These are phyloP conservation scores for Pharmacophagus antenor DNA, from an alignment of 2,888 invertebrate species.

Conservation along the genomic window DNA sequence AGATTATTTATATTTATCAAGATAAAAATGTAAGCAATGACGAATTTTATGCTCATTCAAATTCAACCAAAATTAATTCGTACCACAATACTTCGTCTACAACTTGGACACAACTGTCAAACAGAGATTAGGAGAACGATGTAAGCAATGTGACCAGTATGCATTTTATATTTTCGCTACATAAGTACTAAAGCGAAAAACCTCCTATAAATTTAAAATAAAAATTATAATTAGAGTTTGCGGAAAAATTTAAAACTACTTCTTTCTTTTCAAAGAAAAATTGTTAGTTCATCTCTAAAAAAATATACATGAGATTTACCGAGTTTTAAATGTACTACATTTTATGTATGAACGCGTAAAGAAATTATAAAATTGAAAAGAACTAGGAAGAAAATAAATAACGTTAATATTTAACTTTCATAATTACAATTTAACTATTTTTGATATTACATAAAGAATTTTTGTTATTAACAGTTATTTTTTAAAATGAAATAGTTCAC, in stretches of 20 bases:
- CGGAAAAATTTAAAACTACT: not conserved
- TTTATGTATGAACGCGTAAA: too few relatives aligned
- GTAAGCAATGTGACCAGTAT: conserved; percentile 15
- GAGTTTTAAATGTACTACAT: too few relatives aligned
- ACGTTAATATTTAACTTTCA: too few relatives aligned
- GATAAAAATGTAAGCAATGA: conserved; percentile 31
- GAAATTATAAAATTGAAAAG: too few relatives aligned
- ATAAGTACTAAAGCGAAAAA: not conserved
- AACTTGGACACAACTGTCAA: conserved; percentile 31
- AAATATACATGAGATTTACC: too few relatives aligned
- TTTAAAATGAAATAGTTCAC: too few relatives aligned
- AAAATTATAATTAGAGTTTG: not conserved
- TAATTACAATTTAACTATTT: too few relatives aligned
- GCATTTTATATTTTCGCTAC: not conserved
- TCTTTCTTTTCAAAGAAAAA: not conserved
- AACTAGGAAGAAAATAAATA: too few relatives aligned
- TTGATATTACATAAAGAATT: too few relatives aligned
- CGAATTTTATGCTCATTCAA: conserved; percentile 37
- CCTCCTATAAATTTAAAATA: not conserved
- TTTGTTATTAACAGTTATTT: too few relatives aligned
- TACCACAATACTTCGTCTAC: conserved; percentile 27
- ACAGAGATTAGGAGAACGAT: conserved; percentile 20
- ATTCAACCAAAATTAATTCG: conserved; percentile 22
- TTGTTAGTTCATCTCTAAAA: too few relatives aligned
- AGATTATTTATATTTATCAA: conserved; percentile 13